phyloP scores from a whole-genome alignment of 2,113 vertebrate genomes.

The Cyphomyrus plagiostoma region DNA sequence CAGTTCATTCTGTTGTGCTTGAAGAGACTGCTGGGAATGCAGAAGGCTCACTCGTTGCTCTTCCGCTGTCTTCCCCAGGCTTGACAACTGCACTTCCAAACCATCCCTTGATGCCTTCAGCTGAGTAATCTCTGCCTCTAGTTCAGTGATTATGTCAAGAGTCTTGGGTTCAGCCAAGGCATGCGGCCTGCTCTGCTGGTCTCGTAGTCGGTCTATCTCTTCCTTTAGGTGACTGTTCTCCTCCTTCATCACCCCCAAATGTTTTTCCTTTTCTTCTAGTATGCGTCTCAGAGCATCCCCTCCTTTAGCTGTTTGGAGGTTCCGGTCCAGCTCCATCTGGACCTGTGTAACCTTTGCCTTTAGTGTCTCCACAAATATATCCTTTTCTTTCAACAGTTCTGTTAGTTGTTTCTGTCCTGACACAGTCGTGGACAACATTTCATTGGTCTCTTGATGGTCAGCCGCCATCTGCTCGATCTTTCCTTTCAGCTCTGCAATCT shows the following conservation, averaged over 20 bases:
- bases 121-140: slow-evolving; percentile 81
- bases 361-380: slow-evolving; percentile 69
- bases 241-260: slow-evolving; percentile 86
- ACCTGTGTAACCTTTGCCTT: slow-evolving; percentile 62
- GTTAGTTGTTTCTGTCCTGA: slow-evolving; percentile 82
- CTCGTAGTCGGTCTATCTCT: slow-evolving; percentile 81
- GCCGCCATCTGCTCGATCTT: slow-evolving; percentile 66
- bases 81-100: slow-evolving; percentile 73
- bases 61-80: slow-evolving; percentile 65
- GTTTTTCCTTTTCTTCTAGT: slow-evolving; percentile 83
- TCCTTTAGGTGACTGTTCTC: slow-evolving; percentile 94
- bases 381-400: slow-evolving; percentile 82
- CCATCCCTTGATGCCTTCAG: slow-evolving; percentile 65
- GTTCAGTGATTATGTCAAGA: slow-evolving; percentile 78
- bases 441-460: slow-evolving; percentile 76
- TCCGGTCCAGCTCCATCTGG: slow-evolving; percentile 63
- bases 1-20: slow-evolving; percentile 74
- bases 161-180: slow-evolving; percentile 71
- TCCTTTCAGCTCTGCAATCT: slow-evolving; percentile 69
- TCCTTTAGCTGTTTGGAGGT: slow-evolving; percentile 49
- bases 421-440: slow-evolving; percentile 75
- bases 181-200: slow-evolving; percentile 76
- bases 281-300: slow-evolving; percentile 61
- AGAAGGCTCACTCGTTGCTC: slow-evolving; percentile 70
- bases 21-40: slow-evolving; percentile 72